These are phyloP conservation scores for Sebastes kiyomatsui DNA, from an alignment of 2,797 vertebrate genomes.

Conservation along the genomic window DNA sequence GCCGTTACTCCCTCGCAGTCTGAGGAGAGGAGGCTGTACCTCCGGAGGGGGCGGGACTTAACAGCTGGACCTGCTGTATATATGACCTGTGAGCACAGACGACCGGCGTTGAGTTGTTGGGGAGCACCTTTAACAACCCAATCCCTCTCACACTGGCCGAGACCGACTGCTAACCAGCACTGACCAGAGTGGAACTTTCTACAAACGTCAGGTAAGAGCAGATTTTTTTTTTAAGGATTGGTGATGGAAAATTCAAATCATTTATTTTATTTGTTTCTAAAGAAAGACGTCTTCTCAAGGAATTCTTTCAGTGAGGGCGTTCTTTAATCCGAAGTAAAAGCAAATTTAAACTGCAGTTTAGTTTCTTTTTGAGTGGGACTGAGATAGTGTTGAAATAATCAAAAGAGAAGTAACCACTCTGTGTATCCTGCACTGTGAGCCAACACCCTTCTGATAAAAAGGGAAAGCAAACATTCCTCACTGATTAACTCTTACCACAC, in stretches of 20 bases:
- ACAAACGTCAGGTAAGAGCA: slow-evolving; percentile 44
- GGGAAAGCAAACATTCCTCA: slow-evolving; percentile 57
- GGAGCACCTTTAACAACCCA: slow-evolving; percentile 3
- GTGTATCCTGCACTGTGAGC: background rate
- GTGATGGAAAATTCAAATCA: background rate
- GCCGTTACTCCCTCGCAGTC: background rate
- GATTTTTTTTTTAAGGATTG: background rate
- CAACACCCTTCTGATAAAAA: slow-evolving; percentile 51
- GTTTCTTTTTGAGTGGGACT: accelerated
- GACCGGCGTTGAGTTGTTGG: background rate
- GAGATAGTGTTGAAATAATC: background rate
- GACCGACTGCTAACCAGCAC: background rate
- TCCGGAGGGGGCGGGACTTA: slow-evolving; percentile 37
- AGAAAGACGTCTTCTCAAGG: background rate
- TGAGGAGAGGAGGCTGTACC: slow-evolving; percentile 30
- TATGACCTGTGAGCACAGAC: background rate
- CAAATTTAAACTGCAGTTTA: background rate
- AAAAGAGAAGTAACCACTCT: background rate
- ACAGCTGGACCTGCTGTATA: slow-evolving; percentile 36
- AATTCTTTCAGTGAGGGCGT: background rate
- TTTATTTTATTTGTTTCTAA: background rate
- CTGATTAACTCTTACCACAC: slow-evolving; percentile 39
- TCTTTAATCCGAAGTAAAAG: background rate
- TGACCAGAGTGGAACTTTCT: background rate
- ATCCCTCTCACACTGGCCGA: background rate